Percentiles rank a stretch among this genome's conserved stretches.
phyloP scores from a whole-genome alignment of 53 echinoderm and acorn worm genomes.

The Mesocentrotus franciscanus region DNA sequence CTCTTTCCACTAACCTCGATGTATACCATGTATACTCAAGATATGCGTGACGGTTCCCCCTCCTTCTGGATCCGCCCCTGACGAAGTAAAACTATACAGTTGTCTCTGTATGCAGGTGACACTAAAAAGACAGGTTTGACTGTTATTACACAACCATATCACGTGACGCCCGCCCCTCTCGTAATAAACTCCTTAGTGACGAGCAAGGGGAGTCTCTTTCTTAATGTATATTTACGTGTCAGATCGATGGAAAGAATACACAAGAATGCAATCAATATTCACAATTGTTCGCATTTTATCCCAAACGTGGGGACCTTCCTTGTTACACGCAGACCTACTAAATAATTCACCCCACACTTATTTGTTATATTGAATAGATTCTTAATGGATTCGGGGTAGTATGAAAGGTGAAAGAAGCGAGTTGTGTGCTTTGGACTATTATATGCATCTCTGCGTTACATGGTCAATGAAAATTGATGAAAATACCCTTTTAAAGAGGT shows the following conservation, averaged over 20 bases:
- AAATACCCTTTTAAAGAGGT: too few relatives aligned
- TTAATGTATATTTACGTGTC: not conserved
- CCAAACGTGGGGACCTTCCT: not conserved
- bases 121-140: not conserved
- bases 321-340: not conserved
- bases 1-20: too few relatives aligned
- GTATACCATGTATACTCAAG: too few relatives aligned
- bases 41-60: too few relatives aligned
- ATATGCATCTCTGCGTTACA: not conserved
- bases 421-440: not conserved
- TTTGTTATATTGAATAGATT: not conserved
- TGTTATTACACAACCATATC: not conserved
- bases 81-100: too few relatives aligned
- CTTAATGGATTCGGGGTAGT: not conserved
- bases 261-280: conserved; percentile 20
- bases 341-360: not conserved
- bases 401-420: not conserved
- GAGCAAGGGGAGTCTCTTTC: not conserved
- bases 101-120: too few relatives aligned
- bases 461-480: too few relatives aligned
- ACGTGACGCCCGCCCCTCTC: not conserved
- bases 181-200: conserved; percentile 8
- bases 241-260: not conserved
- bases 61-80: too few relatives aligned
- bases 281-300: conserved; percentile 10